These are phyloP conservation scores for Perca schrenkii DNA, from an alignment of 2,113 vertebrate genomes.

Conservation along the genomic window DNA sequence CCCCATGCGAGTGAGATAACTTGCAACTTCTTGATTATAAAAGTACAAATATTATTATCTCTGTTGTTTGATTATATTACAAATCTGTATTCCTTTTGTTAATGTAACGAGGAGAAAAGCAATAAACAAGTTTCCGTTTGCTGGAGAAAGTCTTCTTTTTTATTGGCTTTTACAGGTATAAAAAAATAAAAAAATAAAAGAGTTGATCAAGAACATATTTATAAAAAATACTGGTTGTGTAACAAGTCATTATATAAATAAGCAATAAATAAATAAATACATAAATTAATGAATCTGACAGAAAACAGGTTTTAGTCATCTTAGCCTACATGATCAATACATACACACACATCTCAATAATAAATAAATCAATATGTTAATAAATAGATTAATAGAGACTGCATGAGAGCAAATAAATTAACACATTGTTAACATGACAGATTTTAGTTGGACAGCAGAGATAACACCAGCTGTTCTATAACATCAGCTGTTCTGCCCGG, in stretches of 20 bases:
- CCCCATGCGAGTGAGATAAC: slow-evolving; percentile 87
- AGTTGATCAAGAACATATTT: not conserved
- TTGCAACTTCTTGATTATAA: not conserved
- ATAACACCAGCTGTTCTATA: slow-evolving; percentile 46
- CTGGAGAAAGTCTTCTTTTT: not conserved
- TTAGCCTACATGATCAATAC: too few species aligned
- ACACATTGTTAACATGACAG: not conserved
- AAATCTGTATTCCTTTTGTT: not conserved
- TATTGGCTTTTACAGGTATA: not conserved
- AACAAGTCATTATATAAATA: not conserved
- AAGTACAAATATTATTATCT: not conserved
- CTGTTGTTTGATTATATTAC: slow-evolving; percentile 3
- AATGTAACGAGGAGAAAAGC: slow-evolving; percentile 11
- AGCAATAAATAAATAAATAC: not conserved
- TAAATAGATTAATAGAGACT: not conserved
- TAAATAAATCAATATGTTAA: not conserved
- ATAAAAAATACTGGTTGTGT: not conserved
- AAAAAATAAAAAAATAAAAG: not conserved
- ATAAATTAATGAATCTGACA: not conserved
- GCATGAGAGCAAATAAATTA: not conserved
- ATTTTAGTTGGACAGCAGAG: slow-evolving; percentile 25
- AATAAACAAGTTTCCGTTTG: slow-evolving; percentile 5
- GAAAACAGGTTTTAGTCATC: not conserved
- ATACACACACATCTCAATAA: not conserved
- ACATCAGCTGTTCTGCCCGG: slow-evolving; percentile 49